phyloP scores from a whole-genome alignment of 2,888 invertebrate genomes.

The Pyrrhia umbra region DNA sequence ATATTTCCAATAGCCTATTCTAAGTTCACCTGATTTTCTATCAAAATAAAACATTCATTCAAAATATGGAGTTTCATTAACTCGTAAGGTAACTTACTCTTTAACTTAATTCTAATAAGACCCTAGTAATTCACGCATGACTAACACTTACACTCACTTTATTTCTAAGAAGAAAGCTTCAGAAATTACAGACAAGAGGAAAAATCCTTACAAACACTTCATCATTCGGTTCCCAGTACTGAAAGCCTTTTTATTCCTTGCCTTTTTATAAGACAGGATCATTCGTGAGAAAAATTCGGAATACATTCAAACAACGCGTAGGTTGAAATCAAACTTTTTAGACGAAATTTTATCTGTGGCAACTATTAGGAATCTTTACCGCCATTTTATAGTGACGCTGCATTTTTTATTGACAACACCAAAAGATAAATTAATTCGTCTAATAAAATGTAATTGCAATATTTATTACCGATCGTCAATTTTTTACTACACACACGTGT shows the following conservation, averaged over 20 bases:
- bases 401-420: constrained; percentile 43
- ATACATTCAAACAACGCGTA: constrained; percentile 47
- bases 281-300: constrained; percentile 64
- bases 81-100: neutral
- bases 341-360: constrained; percentile 28
- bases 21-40: too few species aligned
- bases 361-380: constrained; percentile 36
- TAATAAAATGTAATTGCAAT: constrained; percentile 65
- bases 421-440: constrained; percentile 49
- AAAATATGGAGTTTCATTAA: too few species aligned
- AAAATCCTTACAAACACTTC: constrained; percentile 56
- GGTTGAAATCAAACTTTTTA: constrained; percentile 39
- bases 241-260: constrained; percentile 59
- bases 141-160: constrained; percentile 35
- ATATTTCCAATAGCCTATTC: too few species aligned
- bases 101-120: too few species aligned
- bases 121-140: constrained; percentile 40
- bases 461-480: constrained; percentile 60
- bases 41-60: too few species aligned
- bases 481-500: constrained; percentile 54
- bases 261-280: constrained; percentile 31
- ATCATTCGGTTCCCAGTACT: constrained; percentile 60
- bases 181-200: constrained; percentile 62
- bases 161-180: constrained; percentile 67
- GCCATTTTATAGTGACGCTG: constrained; percentile 44